These are phyloP conservation scores for Irena cyanogastra DNA, from an alignment of 2,113 vertebrate genomes.

Conservation along the genomic window DNA sequence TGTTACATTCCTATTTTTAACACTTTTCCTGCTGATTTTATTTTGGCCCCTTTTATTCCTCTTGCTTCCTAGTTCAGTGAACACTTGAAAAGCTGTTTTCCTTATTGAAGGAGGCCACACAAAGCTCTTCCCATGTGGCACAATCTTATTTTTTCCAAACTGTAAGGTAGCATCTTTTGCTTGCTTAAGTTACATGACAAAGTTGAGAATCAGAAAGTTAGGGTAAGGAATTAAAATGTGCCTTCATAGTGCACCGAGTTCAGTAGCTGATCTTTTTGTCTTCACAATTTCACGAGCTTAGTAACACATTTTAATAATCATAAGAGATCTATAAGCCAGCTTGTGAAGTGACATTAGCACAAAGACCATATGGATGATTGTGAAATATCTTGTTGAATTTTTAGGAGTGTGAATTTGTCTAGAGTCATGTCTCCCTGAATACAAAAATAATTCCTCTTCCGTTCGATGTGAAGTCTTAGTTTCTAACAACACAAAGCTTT, in stretches of 20 bases:
- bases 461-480: conserved; percentile 4
- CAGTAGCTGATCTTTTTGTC: conserved; percentile 56
- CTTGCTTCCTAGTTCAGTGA: neutral
- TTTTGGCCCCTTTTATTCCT: neutral
- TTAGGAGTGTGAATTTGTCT: conserved; percentile 61
- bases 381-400: conserved; percentile 65
- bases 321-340: conserved; percentile 55
- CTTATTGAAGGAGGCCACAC: neutral
- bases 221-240: neutral
- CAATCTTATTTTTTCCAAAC: neutral
- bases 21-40: neutral
- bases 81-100: neutral
- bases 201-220: neutral
- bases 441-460: conserved; percentile 54
- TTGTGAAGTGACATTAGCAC: conserved; percentile 64
- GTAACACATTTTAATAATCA: conserved; percentile 62
- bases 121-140: neutral
- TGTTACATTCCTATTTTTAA: neutral
- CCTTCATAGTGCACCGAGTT: conserved; percentile 5
- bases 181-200: neutral
- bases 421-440: conserved; percentile 42
- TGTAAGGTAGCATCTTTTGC: neutral
- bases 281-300: conserved; percentile 43
- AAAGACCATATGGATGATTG: conserved; percentile 65
- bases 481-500: neutral